Percentiles rank a stretch among this genome's conserved stretches.
Conservation (phyloP, 2,888 invertebrate species). For the Scaptomyza flava region DNA sequence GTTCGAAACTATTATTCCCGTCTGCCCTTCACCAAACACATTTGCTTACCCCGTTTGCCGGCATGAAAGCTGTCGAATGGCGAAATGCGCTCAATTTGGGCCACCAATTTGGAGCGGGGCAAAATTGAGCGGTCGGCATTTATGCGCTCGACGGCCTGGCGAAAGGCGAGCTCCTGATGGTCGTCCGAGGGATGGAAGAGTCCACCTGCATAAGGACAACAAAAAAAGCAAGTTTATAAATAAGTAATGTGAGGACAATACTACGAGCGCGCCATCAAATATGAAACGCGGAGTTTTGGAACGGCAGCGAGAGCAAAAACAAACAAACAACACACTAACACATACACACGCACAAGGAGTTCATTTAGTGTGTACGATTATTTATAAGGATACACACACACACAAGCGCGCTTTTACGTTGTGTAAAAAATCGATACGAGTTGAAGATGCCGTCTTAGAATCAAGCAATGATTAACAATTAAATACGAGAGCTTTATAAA, state of each 20-base stretch:
- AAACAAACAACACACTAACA: conserved; percentile 45
- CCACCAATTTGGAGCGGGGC: conserved; percentile 93
- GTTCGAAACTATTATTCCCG: neutral
- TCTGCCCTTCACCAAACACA: neutral
- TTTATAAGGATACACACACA: conserved; percentile 35
- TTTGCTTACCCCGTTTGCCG: conserved; percentile 92
- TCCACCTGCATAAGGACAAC: conserved; percentile 87
- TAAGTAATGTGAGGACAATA: neutral
- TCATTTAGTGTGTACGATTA: conserved; percentile 12
- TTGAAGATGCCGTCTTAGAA: conserved; percentile 35
- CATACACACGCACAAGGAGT: conserved; percentile 39
- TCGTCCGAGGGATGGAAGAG: conserved; percentile 94
- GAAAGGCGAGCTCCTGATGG: conserved; percentile 95
- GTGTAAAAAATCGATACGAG: conserved; percentile 77
- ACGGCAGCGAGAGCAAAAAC: conserved; percentile 14
- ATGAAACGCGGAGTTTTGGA: neutral
- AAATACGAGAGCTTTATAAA: neutral
- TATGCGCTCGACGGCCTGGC: conserved; percentile 95
- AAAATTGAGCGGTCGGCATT: conserved; percentile 93
- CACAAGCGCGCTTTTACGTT: conserved; percentile 53
- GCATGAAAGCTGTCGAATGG: conserved; percentile 97
- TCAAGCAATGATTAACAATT: conserved; percentile 8
- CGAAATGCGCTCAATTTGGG: conserved; percentile 95
- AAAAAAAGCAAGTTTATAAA: conserved; percentile 14
- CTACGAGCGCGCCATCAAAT: conserved; percentile 1